Evolutionary conservation across 1,140 invertebrate genomes (phyloP).

Genomic region (Riptortus pedestris): DNA sequence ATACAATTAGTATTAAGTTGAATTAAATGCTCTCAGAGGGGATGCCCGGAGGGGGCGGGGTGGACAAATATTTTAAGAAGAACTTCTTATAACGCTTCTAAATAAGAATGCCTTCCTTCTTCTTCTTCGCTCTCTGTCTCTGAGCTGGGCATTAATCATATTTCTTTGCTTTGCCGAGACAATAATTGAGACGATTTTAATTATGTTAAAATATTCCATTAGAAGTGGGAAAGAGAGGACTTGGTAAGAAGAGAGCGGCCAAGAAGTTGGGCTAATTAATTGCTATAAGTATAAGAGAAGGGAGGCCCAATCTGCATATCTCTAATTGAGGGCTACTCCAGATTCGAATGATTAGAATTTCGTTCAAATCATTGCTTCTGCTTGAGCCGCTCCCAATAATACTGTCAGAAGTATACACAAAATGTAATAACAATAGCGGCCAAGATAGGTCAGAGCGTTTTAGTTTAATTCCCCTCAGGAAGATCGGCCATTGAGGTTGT

Average conservation of each 20-base stretch:
- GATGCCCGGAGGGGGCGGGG: neutral
- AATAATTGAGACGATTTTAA: slow-evolving; percentile 29
- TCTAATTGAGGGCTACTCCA: slow-evolving; percentile 22
- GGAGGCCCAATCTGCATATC: slow-evolving; percentile 25
- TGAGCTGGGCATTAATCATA: slow-evolving; percentile 27
- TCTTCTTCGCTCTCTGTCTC: neutral
- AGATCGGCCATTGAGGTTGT: too few relatives aligned
- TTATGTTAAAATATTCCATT: slow-evolving; percentile 30
- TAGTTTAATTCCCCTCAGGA: too few relatives aligned
- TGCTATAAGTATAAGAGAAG: slow-evolving; percentile 25
- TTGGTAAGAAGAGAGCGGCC: slow-evolving; percentile 17
- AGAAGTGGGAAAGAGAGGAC: slow-evolving; percentile 10
- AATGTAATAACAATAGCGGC: too few relatives aligned
- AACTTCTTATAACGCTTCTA: slow-evolving; percentile 17
- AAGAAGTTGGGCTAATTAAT: slow-evolving; percentile 29
- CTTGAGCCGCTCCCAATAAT: too few relatives aligned
- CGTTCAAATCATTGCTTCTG: too few relatives aligned
- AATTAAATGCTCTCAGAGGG: slow-evolving; percentile 23
- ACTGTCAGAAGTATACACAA: too few relatives aligned
- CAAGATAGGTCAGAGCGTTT: too few relatives aligned
- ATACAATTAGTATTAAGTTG: slow-evolving; percentile 28
- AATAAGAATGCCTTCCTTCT: slow-evolving; percentile 14
- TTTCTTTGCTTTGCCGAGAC: slow-evolving; percentile 26
- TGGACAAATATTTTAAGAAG: slow-evolving; percentile 17
- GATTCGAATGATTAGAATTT: slow-evolving; percentile 3